Evolutionary conservation across 2,888 invertebrate genomes (phyloP).

Genomic region (Nephrotoma appendiculata): DNA sequence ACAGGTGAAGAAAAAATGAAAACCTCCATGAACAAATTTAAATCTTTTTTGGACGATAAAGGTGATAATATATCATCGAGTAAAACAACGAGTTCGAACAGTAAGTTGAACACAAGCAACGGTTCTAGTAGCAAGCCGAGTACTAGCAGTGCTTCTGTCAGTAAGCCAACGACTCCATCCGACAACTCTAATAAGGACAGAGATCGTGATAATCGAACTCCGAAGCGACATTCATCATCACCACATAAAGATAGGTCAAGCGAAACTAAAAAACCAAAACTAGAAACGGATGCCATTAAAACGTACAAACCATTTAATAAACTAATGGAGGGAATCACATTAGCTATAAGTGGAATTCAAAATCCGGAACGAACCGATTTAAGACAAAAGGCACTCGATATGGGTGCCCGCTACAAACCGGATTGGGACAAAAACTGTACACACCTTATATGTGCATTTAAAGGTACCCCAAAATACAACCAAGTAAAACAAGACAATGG

Average conservation of each 20-base stretch:
- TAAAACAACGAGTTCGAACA: not conserved
- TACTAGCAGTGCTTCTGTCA: not conserved
- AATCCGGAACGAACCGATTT: conserved; percentile 61
- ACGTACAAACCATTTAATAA: conserved; percentile 38
- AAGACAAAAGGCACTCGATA: conserved; percentile 48
- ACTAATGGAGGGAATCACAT: conserved; percentile 49
- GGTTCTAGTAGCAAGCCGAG: not conserved
- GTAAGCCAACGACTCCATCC: not conserved
- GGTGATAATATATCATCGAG: not conserved
- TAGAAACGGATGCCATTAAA: conserved; percentile 12
- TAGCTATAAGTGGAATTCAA: conserved; percentile 77
- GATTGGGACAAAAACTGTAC: conserved; percentile 67
- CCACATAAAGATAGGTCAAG: not conserved
- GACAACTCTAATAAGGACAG: not conserved
- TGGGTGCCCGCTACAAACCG: conserved; percentile 65
- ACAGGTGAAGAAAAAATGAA: not conserved
- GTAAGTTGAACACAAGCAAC: not conserved
- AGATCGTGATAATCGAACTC: not conserved
- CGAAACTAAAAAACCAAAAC: conserved; percentile 20
- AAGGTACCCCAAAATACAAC: conserved; percentile 74
- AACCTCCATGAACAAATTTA: not conserved
- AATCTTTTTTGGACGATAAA: not conserved
- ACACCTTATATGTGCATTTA: conserved; percentile 84
- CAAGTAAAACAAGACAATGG: conserved; percentile 45
- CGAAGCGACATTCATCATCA: conserved; percentile 4